A percentile compares a stretch with the other conserved stretches of the same genome.
These are phyloP conservation scores for Actenoides lindsayi DNA, from an alignment of 2,113 vertebrate species.

Conservation along the genomic window DNA sequence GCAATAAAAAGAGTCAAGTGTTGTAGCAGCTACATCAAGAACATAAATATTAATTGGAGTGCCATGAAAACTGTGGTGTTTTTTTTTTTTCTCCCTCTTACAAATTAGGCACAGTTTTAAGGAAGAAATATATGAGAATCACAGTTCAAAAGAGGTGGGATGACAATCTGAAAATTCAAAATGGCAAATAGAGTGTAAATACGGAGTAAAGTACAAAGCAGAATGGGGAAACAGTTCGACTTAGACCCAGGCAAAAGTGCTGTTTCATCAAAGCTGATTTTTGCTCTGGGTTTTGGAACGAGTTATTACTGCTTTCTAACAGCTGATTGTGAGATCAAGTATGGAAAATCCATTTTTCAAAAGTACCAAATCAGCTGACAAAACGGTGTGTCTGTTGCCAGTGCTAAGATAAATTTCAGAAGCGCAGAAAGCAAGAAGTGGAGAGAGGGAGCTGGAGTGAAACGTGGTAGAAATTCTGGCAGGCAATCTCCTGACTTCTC, in stretches of 20 bases:
- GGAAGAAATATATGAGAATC: not conserved
- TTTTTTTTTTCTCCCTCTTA: not conserved
- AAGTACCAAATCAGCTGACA: not conserved
- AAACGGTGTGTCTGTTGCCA: not conserved
- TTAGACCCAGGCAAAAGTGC: not conserved
- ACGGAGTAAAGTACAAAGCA: not conserved
- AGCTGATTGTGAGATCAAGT: not conserved
- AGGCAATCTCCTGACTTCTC: not conserved
- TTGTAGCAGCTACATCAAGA: not conserved
- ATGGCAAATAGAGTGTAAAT: not conserved
- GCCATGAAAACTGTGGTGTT: not conserved
- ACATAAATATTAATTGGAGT: not conserved
- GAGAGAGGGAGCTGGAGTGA: not conserved
- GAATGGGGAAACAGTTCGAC: not conserved
- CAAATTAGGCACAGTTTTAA: not conserved
- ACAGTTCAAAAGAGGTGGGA: not conserved
- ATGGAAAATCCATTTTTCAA: not conserved
- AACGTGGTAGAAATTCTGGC: not conserved
- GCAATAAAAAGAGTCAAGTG: not conserved
- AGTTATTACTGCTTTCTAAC: not conserved
- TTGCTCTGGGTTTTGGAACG: not conserved
- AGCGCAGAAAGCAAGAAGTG: not conserved
- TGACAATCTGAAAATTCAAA: not conserved
- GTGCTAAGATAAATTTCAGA: not conserved
- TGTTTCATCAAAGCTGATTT: not conserved